Conservation (phyloP, 2,797 vertebrate genomes). For the Dromococcyx pavoninus region DNA sequence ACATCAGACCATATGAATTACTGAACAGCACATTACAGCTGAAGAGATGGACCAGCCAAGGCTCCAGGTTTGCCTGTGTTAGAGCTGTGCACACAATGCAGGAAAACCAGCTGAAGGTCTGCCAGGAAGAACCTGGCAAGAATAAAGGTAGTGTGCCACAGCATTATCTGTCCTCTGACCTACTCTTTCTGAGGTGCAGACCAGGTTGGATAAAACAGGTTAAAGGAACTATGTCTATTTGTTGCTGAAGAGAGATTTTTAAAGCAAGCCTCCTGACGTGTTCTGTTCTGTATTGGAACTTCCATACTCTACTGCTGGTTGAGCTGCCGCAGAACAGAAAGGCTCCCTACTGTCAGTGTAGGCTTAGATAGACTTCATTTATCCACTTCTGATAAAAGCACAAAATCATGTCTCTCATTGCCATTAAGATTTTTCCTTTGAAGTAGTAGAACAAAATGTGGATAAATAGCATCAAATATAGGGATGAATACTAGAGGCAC, state of each 20-base stretch:
- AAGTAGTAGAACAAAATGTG: neutral
- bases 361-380: neutral
- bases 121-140: neutral
- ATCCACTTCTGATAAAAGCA: neutral
- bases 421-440: neutral
- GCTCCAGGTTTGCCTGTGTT: neutral
- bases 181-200: neutral
- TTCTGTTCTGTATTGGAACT: neutral
- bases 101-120: neutral
- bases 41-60: neutral
- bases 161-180: neutral
- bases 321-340: neutral
- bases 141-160: neutral
- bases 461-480: neutral
- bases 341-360: neutral
- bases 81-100: neutral
- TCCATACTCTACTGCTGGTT: neutral
- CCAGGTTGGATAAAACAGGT: neutral
- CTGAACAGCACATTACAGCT: neutral
- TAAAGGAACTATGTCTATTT: neutral
- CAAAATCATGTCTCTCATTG: neutral
- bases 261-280: accelerated
- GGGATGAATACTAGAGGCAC: neutral
- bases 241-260: neutral
- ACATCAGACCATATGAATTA: neutral